Evolutionary conservation across 2,797 vertebrate species (phyloP).

Genomic region (Caiman crocodilus): DNA sequence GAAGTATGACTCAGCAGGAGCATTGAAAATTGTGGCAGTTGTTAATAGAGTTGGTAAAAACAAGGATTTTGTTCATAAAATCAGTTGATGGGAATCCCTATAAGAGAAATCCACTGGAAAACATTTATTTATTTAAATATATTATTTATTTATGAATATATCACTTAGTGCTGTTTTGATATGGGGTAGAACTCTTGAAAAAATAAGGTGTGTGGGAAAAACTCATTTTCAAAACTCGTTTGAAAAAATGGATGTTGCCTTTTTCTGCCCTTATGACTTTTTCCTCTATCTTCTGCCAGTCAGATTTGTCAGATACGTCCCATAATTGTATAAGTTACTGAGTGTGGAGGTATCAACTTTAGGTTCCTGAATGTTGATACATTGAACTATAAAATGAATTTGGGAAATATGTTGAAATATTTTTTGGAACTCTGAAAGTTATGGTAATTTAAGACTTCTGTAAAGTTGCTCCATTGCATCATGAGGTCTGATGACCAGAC

Average conservation of each 20-base stretch:
- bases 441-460: neutral
- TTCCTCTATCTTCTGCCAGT: neutral
- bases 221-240: neutral
- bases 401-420: neutral
- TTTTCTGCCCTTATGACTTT: neutral
- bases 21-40: neutral
- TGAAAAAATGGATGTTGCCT: neutral
- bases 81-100: accelerated
- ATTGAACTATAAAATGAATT: neutral
- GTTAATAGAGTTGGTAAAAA: neutral
- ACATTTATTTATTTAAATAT: no score
- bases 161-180: neutral
- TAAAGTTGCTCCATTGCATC: neutral
- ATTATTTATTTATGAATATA: no score
- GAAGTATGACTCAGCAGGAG: neutral
- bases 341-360: neutral
- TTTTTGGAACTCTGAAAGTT: neutral
- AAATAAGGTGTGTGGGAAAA: neutral
- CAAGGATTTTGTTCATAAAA: neutral
- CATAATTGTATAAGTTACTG: no score
- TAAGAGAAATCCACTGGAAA: neutral
- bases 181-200: neutral
- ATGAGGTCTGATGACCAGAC: accelerated
- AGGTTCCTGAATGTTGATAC: neutral
- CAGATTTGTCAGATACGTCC: neutral